A percentile compares a stretch with the other conserved stretches of the same genome.
Conservation (phyloP, 37 sponge, comb jelly and placozoan genomes). For the Lycopodina hypogea region DNA sequence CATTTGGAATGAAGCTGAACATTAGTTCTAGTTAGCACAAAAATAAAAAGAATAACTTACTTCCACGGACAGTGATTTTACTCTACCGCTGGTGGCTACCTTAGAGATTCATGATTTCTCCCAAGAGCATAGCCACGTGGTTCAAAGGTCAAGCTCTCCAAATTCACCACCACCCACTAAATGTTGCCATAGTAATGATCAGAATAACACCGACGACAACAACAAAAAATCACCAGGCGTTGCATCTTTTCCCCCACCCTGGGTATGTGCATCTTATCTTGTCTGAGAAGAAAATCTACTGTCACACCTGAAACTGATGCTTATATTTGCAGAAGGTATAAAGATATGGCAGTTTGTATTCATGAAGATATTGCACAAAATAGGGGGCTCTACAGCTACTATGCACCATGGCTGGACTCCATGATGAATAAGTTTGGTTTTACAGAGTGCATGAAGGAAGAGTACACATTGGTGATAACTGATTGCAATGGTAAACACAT, state of each 20-base stretch:
- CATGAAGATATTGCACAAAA: conserved; percentile 21
- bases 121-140: background rate
- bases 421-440: conserved; percentile 22
- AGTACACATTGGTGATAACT: background rate
- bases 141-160: background rate
- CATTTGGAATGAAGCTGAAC: too few relatives aligned
- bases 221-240: too few relatives aligned
- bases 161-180: too few relatives aligned
- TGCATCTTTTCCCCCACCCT: too few relatives aligned
- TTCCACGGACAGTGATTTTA: too few relatives aligned
- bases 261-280: too few relatives aligned
- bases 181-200: conserved; percentile 1
- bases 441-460: conserved; percentile 8
- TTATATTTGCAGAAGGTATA: conserved; percentile 34
- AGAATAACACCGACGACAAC: too few relatives aligned
- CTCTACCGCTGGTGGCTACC: too few relatives aligned
- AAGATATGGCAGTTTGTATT: conserved; percentile 43
- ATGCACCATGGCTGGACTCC: conserved; percentile 43
- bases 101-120: background rate
- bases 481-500: conserved; percentile 1
- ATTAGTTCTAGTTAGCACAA: too few relatives aligned
- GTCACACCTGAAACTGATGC: conserved; percentile 12
- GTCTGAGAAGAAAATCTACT: background rate
- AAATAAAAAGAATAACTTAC: too few relatives aligned
- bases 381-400: conserved; percentile 26